Evolutionary conservation across 1,140 invertebrate genomes (phyloP).

Genomic region (Drosophila orosa): DNA sequence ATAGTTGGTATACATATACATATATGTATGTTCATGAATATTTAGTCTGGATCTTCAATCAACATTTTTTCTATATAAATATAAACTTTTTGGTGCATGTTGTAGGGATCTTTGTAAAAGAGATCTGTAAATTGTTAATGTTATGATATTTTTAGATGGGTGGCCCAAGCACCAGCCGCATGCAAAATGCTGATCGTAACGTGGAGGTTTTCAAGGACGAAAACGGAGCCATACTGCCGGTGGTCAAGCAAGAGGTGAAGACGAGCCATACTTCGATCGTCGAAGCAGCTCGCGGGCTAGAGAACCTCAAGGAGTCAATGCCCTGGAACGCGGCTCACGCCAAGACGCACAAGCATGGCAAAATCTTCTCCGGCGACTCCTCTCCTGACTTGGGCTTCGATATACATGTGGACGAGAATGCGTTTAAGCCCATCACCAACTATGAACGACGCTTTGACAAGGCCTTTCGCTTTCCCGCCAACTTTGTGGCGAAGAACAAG

Average conservation of each 20-base stretch:
- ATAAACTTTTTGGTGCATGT: too few relatives aligned
- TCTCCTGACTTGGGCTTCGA: constrained; percentile 59
- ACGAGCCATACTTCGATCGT: constrained; percentile 85
- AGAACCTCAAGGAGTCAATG: constrained; percentile 87
- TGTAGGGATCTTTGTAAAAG: background rate
- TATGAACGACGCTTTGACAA: constrained; percentile 62
- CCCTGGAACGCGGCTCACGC: constrained; percentile 86
- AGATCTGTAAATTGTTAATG: background rate
- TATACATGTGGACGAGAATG: constrained; percentile 74
- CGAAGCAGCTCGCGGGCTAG: constrained; percentile 85
- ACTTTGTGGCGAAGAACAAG: constrained; percentile 60
- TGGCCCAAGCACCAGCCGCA: constrained; percentile 45
- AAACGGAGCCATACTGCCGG: constrained; percentile 32
- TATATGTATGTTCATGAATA: too few relatives aligned
- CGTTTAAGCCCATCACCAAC: constrained; percentile 40
- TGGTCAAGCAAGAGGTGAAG: constrained; percentile 15
- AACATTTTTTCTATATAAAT: too few relatives aligned
- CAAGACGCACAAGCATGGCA: constrained; percentile 69
- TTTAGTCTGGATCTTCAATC: too few relatives aligned
- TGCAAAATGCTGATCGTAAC: constrained; percentile 47
- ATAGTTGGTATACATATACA: too few relatives aligned
- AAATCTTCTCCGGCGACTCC: constrained; percentile 49
- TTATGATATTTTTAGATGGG: constrained; percentile 22
- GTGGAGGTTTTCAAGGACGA: constrained; percentile 77
- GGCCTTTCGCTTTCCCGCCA: constrained; percentile 55